Evolutionary conservation across 2,113 vertebrate genomes (phyloP).

Genomic region (Polypterus senegalus): DNA sequence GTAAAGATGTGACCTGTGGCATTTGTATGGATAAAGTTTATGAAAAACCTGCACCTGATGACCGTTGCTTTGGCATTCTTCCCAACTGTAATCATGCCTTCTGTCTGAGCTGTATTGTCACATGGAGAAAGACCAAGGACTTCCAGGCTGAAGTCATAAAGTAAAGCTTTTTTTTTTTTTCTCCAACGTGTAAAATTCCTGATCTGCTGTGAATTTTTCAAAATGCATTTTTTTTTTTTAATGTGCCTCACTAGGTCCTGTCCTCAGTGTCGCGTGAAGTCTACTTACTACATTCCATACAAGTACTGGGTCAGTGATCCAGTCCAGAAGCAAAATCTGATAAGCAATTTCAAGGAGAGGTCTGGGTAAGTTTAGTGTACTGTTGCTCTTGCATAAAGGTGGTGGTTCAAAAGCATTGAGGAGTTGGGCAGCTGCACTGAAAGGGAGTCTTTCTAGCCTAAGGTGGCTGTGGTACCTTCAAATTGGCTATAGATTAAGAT

Average conservation of each 20-base stretch:
- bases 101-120: slow-evolving; percentile 68
- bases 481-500: too few relatives aligned
- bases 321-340: slow-evolving; percentile 53
- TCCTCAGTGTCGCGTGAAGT: slow-evolving; percentile 71
- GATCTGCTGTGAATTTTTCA: not conserved
- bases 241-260: slow-evolving; percentile 49
- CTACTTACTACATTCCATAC: slow-evolving; percentile 70
- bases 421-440: too few relatives aligned
- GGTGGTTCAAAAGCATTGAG: too few relatives aligned
- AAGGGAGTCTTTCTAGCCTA: too few relatives aligned
- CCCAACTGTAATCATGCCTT: slow-evolving; percentile 70
- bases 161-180: slow-evolving; percentile 28
- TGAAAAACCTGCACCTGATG: slow-evolving; percentile 41
- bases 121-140: slow-evolving; percentile 60
- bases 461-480: too few relatives aligned
- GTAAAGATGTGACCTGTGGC: slow-evolving; percentile 59
- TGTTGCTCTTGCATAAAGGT: too few relatives aligned
- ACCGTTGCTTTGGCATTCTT: slow-evolving; percentile 66
- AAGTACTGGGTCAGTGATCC: slow-evolving; percentile 65
- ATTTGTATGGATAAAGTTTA: slow-evolving; percentile 88
- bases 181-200: not conserved
- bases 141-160: slow-evolving; percentile 54
- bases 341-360: slow-evolving; percentile 58
- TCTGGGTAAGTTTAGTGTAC: slow-evolving; percentile 46
- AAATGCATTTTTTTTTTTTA: too few relatives aligned